Evolutionary conservation across 2,888 invertebrate species (phyloP).

Genomic region (Amphipoea lucens): DNA sequence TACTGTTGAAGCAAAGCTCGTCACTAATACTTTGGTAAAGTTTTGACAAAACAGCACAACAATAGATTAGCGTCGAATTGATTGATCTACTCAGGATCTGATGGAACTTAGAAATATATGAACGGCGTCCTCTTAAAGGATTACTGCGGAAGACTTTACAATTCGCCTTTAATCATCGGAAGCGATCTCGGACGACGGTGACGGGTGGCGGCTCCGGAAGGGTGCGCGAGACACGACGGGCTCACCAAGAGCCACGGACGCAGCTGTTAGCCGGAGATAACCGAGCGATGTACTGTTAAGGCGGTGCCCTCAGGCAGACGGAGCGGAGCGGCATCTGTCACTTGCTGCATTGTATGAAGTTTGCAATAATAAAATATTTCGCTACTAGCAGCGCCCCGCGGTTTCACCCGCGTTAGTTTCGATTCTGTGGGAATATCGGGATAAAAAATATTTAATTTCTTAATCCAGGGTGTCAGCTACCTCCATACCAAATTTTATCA

Average conservation of each 20-base stretch:
- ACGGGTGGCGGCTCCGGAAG: background rate
- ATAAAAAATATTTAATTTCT: too few species aligned
- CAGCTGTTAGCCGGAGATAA: constrained; percentile 19
- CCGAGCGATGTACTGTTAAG: background rate
- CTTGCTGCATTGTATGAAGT: background rate
- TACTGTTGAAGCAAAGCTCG: background rate
- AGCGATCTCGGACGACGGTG: constrained; percentile 7
- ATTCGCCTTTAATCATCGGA: constrained; percentile 27
- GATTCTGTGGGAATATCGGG: too few species aligned
- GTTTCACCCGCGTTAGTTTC: too few species aligned
- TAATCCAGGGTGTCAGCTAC: too few species aligned
- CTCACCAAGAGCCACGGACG: background rate
- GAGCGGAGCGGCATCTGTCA: background rate
- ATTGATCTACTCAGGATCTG: constrained; percentile 50
- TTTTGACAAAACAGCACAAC: constrained; percentile 28
- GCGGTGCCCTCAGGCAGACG: background rate
- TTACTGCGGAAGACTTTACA: constrained; percentile 27
- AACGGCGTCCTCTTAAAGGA: constrained; percentile 26
- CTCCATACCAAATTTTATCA: too few species aligned
- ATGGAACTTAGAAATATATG: constrained; percentile 50
- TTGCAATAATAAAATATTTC: background rate
- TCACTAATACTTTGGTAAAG: constrained; percentile 17
- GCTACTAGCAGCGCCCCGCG: background rate
- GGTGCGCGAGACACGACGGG: background rate
- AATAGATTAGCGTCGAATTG: constrained; percentile 42